Conservation (phyloP, 2,797 vertebrate species). For the Chaetodon trifasciatus region DNA sequence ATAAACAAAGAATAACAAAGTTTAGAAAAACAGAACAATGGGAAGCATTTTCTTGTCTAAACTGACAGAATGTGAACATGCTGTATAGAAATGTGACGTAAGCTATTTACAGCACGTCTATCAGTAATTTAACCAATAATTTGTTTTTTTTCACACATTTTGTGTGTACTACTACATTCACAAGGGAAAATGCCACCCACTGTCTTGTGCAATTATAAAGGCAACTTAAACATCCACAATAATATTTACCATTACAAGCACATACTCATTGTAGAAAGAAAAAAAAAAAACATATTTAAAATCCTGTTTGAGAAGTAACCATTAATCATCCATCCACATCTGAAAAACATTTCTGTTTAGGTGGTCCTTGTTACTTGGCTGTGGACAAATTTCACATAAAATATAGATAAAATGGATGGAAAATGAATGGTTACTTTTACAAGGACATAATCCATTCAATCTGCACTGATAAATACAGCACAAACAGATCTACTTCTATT, state of each 20-base stretch:
- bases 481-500: slow-evolving; percentile 55
- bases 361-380: not conserved
- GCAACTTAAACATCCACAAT: slow-evolving; percentile 58
- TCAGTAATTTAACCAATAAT: not conserved
- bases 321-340: slow-evolving; percentile 66
- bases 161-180: not conserved
- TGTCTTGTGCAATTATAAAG: slow-evolving; percentile 63
- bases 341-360: slow-evolving; percentile 28
- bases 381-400: slow-evolving; percentile 61
- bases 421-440: slow-evolving; percentile 76
- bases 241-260: slow-evolving; percentile 68
- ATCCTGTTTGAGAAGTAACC: slow-evolving; percentile 75
- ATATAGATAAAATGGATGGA: slow-evolving; percentile 37
- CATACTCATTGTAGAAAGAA: slow-evolving; percentile 46
- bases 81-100: accelerated
- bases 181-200: slow-evolving; percentile 68
- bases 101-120: not conserved
- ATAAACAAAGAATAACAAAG: slow-evolving; percentile 39
- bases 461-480: slow-evolving; percentile 49
- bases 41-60: slow-evolving; percentile 59
- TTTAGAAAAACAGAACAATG: slow-evolving; percentile 66
- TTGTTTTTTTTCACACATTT: not conserved
- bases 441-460: slow-evolving; percentile 61
- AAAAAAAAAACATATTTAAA: slow-evolving; percentile 38
- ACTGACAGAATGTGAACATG: slow-evolving; percentile 10